Evolutionary conservation across 2,797 vertebrate species (phyloP).

Genomic region (Melanotaenia boesemani): DNA sequence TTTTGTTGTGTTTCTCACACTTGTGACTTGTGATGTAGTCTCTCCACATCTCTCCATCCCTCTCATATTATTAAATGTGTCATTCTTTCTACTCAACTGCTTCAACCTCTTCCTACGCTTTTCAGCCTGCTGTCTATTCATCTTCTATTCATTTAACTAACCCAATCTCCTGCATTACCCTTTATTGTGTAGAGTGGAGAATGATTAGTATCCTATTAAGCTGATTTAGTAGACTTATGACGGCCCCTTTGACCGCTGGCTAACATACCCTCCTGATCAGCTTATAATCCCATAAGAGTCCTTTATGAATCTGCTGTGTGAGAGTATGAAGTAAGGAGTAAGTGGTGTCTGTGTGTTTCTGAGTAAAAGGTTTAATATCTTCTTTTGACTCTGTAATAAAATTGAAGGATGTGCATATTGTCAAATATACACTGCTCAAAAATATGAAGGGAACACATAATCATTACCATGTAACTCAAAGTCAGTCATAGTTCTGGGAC

Average conservation of each 20-base stretch:
- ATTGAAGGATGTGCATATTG: too few relatives aligned
- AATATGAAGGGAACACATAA: too few relatives aligned
- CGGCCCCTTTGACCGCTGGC: constrained; percentile 36
- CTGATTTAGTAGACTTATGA: constrained; percentile 56
- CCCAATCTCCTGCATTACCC: not conserved
- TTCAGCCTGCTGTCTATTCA: constrained; percentile 13
- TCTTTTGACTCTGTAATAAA: not conserved
- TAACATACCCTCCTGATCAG: constrained; percentile 43
- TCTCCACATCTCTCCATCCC: constrained; percentile 17
- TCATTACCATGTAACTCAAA: too few relatives aligned
- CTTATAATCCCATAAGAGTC: constrained; percentile 46
- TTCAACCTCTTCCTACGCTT: constrained; percentile 5
- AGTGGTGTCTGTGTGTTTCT: constrained; percentile 1
- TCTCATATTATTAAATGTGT: constrained; percentile 28
- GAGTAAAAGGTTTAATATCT: not conserved
- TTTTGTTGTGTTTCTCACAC: constrained; percentile 15
- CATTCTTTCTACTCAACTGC: constrained; percentile 21
- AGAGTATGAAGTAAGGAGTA: constrained; percentile 2
- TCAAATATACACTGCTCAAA: too few relatives aligned
- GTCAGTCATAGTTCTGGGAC: too few relatives aligned
- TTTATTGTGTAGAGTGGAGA: constrained; percentile 13
- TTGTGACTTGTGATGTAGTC: not conserved
- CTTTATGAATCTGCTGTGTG: constrained; percentile 35
- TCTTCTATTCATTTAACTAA: constrained; percentile 10
- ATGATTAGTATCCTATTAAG: constrained; percentile 55